A percentile compares a stretch with the other conserved stretches of the same genome.
These are phyloP conservation scores for Papilio polytes DNA, from an alignment of 1,140 invertebrate genomes.

Conservation along the genomic window DNA sequence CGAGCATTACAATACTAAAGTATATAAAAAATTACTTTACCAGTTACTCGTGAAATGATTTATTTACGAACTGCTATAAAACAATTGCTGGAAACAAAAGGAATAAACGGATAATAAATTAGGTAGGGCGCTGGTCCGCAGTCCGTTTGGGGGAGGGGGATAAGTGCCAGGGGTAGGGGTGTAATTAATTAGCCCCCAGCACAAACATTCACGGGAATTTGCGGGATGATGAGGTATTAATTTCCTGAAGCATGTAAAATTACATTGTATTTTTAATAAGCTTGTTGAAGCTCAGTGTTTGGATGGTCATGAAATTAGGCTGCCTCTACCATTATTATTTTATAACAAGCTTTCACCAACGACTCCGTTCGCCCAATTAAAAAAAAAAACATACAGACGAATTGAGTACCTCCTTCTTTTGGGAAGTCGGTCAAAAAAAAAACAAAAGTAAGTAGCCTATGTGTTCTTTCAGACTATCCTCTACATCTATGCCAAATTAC, in stretches of 20 bases:
- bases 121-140: background rate
- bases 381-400: no score
- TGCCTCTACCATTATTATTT: background rate
- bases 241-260: constrained; percentile 21
- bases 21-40: background rate
- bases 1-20: background rate
- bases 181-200: constrained; percentile 11
- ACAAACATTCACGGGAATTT: constrained; percentile 1
- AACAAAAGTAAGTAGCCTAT: no score
- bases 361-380: no score
- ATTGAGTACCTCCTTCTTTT: no score
- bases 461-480: no score
- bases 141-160: background rate
- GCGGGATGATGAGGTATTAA: constrained; percentile 18
- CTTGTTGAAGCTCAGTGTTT: background rate
- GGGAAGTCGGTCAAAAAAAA: no score
- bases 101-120: constrained; percentile 11
- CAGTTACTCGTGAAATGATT: background rate
- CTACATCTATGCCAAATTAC: no score
- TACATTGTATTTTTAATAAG: constrained; percentile 16
- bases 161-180: background rate
- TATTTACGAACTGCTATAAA: background rate
- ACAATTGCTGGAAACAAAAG: background rate
- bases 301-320: background rate
- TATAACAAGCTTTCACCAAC: no score